Conservation (phyloP, 1,140 invertebrate species). For the Teleogryllus occipitalis region DNA sequence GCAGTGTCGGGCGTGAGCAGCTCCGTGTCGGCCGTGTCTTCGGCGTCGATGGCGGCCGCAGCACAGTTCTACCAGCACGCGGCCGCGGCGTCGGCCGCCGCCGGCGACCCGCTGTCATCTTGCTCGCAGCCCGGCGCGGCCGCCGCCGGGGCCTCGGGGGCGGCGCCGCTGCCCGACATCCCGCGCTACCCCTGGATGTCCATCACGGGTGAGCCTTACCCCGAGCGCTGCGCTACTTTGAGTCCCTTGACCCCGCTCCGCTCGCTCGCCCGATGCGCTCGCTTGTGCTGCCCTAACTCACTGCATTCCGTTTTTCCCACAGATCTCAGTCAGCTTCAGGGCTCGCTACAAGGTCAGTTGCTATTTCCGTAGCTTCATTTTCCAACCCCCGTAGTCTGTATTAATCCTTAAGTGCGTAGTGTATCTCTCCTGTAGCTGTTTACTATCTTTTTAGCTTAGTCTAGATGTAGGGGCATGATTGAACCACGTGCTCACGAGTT, state of each 20-base stretch:
- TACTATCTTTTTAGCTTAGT: neutral
- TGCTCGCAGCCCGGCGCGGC: constrained; percentile 52
- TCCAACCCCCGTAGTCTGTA: neutral
- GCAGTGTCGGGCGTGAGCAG: constrained; percentile 36
- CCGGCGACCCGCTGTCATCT: constrained; percentile 54
- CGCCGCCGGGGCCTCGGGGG: constrained; percentile 34
- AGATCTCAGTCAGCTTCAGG: constrained; percentile 3
- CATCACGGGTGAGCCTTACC: constrained; percentile 73
- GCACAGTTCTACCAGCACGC: constrained; percentile 84
- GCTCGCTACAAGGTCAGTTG: neutral
- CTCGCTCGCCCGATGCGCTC: neutral
- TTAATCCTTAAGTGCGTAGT: neutral
- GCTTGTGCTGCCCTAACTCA: neutral
- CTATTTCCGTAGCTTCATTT: neutral
- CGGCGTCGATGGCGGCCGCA: constrained; percentile 67
- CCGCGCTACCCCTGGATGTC: constrained; percentile 96
- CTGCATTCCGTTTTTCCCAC: neutral
- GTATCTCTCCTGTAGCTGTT: neutral
- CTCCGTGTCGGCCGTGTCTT: constrained; percentile 50
- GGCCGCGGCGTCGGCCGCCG: constrained; percentile 52
- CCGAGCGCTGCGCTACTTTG: neutral
- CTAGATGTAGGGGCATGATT: neutral
- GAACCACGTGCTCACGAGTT: neutral
- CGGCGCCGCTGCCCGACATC: constrained; percentile 74
- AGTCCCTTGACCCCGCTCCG: neutral